These are phyloP conservation scores for Steinernema scapterisci DNA, from an alignment of 2,888 invertebrate species.

Conservation along the genomic window DNA sequence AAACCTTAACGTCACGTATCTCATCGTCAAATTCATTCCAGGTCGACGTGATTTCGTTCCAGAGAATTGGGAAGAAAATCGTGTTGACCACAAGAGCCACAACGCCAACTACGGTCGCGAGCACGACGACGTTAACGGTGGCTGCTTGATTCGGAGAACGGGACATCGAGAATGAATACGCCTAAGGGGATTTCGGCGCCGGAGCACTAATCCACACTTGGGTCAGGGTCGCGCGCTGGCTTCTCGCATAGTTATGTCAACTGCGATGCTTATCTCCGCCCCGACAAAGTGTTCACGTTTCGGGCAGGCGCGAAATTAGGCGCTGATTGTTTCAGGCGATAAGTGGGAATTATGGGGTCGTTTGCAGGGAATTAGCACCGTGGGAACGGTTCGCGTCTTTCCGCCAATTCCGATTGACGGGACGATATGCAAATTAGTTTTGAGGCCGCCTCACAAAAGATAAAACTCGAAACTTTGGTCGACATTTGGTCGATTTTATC, in stretches of 20 bases:
- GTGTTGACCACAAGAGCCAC: background rate
- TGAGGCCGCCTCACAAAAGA: background rate
- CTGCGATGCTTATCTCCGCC: constrained; percentile 20
- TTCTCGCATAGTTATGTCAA: constrained; percentile 23
- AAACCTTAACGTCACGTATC: constrained; percentile 3
- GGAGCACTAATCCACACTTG: background rate
- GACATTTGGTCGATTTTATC: background rate
- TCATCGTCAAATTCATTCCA: constrained; percentile 15
- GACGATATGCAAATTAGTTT: background rate
- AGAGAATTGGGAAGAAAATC: constrained; percentile 8
- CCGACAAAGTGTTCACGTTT: constrained; percentile 10
- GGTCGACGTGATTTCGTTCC: constrained; percentile 6
- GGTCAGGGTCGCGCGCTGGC: constrained; percentile 30
- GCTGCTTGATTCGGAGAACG: background rate
- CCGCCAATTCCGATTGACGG: background rate
- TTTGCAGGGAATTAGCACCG: constrained; percentile 3
- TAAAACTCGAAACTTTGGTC: background rate
- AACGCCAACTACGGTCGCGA: constrained; percentile 10
- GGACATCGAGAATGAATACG: constrained; percentile 23
- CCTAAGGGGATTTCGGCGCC: background rate
- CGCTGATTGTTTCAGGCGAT: background rate
- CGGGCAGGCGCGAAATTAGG: constrained; percentile 15
- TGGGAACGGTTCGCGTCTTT: constrained; percentile 1
- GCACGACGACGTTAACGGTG: constrained; percentile 10
- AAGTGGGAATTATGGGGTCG: background rate